A percentile compares a stretch with the other conserved stretches of the same genome.
phyloP scores from a whole-genome alignment of 2,797 vertebrate species.

The Myripristis jacobus region DNA sequence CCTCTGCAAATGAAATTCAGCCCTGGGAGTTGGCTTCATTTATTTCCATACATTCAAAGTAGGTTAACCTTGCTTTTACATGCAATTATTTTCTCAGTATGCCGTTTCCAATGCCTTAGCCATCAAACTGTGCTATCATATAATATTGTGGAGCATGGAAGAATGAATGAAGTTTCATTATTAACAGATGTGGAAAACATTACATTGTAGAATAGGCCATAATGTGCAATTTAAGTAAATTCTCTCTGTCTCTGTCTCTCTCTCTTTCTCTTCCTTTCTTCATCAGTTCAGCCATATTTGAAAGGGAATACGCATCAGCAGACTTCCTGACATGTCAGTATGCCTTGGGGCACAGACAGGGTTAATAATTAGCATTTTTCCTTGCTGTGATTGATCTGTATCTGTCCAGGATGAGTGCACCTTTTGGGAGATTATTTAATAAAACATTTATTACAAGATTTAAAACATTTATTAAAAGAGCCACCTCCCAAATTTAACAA shows the following conservation, averaged over 20 bases:
- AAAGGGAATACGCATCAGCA: background rate
- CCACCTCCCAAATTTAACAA: no score
- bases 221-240: background rate
- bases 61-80: slow-evolving; percentile 45
- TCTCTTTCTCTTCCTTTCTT: no score
- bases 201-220: background rate
- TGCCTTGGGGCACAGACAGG: background rate
- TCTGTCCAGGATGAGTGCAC: background rate
- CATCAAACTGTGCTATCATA: background rate
- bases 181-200: no score
- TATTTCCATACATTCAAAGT: slow-evolving; percentile 75
- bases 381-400: background rate
- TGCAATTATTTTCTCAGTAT: slow-evolving; percentile 23
- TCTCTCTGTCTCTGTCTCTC: no score
- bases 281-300: no score
- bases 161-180: background rate
- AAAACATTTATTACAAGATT: no score
- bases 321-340: background rate
- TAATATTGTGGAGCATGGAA: background rate
- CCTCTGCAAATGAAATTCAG: slow-evolving; percentile 31
- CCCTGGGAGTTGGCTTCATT: slow-evolving; percentile 12
- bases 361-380: background rate
- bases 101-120: background rate
- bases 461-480: background rate
- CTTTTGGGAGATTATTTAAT: no score